A percentile compares a stretch with the other conserved stretches of the same genome.
Evolutionary conservation across 2,797 vertebrate species (phyloP).

Genomic region (Lepidocolaptes lacrymiger): DNA sequence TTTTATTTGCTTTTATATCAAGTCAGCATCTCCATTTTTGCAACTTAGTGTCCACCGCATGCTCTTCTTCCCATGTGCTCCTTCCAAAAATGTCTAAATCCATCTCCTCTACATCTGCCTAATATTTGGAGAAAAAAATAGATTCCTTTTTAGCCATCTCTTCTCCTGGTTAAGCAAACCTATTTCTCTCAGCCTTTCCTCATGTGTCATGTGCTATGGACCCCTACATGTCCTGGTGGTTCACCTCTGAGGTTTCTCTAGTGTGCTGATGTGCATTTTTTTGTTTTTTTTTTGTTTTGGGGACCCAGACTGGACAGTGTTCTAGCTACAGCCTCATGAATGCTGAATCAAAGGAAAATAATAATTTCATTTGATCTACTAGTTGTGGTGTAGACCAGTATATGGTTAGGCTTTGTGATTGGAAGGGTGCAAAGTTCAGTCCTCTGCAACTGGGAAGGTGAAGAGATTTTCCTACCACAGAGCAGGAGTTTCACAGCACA

Average conservation of each 20-base stretch:
- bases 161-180: not conserved
- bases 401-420: not conserved
- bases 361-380: not conserved
- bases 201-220: not conserved
- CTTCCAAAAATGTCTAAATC: not conserved
- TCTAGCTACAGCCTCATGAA: not conserved
- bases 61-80: not conserved
- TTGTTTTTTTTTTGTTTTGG: not conserved
- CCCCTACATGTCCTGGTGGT: not conserved
- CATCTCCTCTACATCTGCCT: not conserved
- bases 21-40: not conserved
- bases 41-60: not conserved
- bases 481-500: not conserved
- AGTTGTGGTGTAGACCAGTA: not conserved
- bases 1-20: not conserved
- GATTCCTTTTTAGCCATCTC: not conserved
- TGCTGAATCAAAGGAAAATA: constrained; percentile 1
- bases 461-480: not conserved
- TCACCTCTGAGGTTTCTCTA: not conserved
- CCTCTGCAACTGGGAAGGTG: not conserved
- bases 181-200: not conserved
- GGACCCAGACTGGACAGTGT: not conserved
- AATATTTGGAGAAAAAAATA: not conserved
- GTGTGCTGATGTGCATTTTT: not conserved
- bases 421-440: not conserved